Percentiles rank a stretch among this genome's conserved stretches.
These are phyloP conservation scores for Hemiscyllium ocellatum DNA, from an alignment of 2,113 vertebrate species.

Conservation along the genomic window DNA sequence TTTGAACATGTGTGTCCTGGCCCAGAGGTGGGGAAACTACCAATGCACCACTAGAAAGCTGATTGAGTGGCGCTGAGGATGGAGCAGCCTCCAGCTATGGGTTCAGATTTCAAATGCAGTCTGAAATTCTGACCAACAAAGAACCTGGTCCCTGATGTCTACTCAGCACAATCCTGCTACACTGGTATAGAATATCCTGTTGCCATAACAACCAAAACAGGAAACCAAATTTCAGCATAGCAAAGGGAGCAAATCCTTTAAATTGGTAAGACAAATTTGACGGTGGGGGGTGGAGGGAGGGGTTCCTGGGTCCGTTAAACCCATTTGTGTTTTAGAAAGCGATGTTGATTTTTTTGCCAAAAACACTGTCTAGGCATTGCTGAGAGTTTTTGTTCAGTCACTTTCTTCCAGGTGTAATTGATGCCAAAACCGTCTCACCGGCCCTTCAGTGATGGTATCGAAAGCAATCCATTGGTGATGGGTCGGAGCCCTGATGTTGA, in stretches of 20 bases:
- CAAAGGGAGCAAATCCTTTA: background rate
- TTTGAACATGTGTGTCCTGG: no score
- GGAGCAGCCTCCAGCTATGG: no score
- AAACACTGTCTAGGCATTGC: background rate
- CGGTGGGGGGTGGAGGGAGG: no score
- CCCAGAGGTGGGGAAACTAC: no score
- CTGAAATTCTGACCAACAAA: background rate
- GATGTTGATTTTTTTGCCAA: background rate
- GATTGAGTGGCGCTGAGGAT: background rate
- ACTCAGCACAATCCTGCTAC: background rate
- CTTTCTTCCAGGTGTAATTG: background rate
- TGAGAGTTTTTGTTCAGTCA: background rate
- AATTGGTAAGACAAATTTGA: no score
- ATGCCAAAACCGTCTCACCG: background rate
- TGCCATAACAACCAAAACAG: background rate
- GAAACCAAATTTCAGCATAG: background rate
- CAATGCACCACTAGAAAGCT: background rate
- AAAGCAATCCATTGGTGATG: background rate
- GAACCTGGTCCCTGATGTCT: no score
- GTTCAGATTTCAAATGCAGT: conserved; percentile 5
- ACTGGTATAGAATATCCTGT: background rate
- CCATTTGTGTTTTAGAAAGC: background rate
- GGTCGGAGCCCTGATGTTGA: background rate
- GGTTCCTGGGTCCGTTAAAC: background rate
- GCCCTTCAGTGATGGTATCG: background rate